These are phyloP conservation scores for Melanostigma gelatinosum DNA, from an alignment of 2,113 vertebrate genomes.

Conservation along the genomic window DNA sequence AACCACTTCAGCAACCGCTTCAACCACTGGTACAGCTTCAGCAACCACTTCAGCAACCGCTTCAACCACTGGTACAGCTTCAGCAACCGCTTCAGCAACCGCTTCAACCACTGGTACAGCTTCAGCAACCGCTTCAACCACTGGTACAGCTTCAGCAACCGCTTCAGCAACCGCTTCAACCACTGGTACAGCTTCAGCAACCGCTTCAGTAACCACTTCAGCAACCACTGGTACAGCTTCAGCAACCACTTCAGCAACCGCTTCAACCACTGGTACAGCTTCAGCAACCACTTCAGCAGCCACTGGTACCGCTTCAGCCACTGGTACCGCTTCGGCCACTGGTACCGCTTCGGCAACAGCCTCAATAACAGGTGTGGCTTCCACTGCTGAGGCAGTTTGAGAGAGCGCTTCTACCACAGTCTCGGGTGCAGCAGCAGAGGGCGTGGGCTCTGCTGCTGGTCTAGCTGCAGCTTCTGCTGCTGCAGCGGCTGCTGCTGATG, in stretches of 20 bases:
- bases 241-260: not conserved
- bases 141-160: not conserved
- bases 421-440: slow-evolving; percentile 25
- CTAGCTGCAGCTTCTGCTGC: slow-evolving; percentile 34
- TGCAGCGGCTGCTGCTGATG: not conserved
- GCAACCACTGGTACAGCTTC: slow-evolving; percentile 1
- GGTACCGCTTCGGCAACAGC: not conserved
- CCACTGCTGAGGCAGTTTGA: no score
- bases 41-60: no score
- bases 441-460: not conserved
- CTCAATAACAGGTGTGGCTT: not conserved
- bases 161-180: not conserved
- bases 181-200: not conserved
- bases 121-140: not conserved
- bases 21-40: not conserved
- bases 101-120: not conserved
- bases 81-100: not conserved
- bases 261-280: not conserved
- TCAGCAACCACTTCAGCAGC: not conserved
- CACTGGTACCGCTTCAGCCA: not conserved
- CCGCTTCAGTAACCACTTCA: slow-evolving; percentile 2
- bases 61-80: not conserved
- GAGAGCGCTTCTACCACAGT: not conserved
- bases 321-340: not conserved
- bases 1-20: not conserved